These are phyloP conservation scores for Oscheius sp. DNA, from an alignment of 2,888 invertebrate species.

Conservation along the genomic window DNA sequence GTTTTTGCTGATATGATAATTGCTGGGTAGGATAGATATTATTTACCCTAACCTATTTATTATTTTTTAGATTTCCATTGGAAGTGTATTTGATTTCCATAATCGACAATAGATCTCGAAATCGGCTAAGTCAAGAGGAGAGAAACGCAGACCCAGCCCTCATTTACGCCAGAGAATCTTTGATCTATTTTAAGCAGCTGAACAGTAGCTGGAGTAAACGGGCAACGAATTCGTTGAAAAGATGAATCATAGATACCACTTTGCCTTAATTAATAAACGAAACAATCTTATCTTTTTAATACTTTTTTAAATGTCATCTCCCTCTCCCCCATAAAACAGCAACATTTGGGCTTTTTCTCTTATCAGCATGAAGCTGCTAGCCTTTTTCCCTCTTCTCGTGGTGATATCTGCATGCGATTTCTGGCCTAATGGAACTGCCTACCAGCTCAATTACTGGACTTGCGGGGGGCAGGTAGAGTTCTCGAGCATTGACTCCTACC, in stretches of 20 bases:
- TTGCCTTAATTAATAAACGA: too few species aligned
- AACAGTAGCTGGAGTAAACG: slow-evolving; percentile 31
- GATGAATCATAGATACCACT: background rate
- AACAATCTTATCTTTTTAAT: too few species aligned
- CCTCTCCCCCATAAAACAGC: background rate
- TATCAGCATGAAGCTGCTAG: background rate
- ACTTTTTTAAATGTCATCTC: background rate
- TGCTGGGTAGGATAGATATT: slow-evolving; percentile 1
- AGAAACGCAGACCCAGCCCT: background rate
- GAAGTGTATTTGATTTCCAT: slow-evolving; percentile 12
- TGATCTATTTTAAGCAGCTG: slow-evolving; percentile 28
- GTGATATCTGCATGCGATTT: background rate
- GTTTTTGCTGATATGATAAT: slow-evolving; percentile 14
- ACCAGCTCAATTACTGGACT: background rate
- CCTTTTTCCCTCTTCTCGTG: background rate
- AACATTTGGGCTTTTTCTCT: background rate
- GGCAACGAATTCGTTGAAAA: slow-evolving; percentile 3
- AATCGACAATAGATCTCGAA: slow-evolving; percentile 11
- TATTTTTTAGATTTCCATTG: slow-evolving; percentile 21
- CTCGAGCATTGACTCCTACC: background rate
- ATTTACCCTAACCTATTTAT: background rate
- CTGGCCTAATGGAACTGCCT: slow-evolving; percentile 10
- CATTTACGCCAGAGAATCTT: slow-evolving; percentile 16
- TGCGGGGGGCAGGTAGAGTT: background rate
- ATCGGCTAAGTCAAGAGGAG: slow-evolving; percentile 2